Evolutionary conservation across 2,888 invertebrate genomes (phyloP).

Genomic region (Nipponacmea schrenckii): DNA sequence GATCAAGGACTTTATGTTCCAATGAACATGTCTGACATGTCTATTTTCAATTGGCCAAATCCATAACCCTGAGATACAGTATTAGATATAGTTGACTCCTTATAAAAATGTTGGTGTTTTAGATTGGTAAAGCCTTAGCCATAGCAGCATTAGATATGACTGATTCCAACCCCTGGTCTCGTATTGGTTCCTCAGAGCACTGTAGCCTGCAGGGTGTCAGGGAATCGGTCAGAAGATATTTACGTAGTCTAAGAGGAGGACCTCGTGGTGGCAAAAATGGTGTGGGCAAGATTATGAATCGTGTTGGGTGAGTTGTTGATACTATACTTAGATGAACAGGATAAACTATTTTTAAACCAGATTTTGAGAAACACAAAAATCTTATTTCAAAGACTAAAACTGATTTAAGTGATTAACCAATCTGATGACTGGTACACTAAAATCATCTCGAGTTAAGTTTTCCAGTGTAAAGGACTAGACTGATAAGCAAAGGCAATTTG

Average conservation of each 20-base stretch:
- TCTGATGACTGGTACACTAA: neutral
- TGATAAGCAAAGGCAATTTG: too few species aligned
- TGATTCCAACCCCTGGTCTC: slow-evolving; percentile 83
- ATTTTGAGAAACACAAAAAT: too few species aligned
- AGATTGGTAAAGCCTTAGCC: slow-evolving; percentile 86
- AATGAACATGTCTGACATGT: neutral
- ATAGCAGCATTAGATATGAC: slow-evolving; percentile 86
- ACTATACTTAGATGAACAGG: too few species aligned
- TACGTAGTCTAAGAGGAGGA: slow-evolving; percentile 58
- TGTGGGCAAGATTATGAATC: slow-evolving; percentile 23
- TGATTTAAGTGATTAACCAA: too few species aligned
- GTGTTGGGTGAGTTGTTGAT: slow-evolving; percentile 3
- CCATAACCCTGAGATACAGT: too few species aligned
- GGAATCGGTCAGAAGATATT: slow-evolving; percentile 60
- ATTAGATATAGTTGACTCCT: too few species aligned
- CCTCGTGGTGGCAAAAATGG: slow-evolving; percentile 50
- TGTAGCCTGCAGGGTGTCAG: slow-evolving; percentile 55
- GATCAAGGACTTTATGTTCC: neutral
- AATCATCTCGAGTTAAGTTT: too few species aligned
- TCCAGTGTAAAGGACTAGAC: too few species aligned
- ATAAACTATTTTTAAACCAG: too few species aligned
- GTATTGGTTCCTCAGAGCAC: slow-evolving; percentile 79
- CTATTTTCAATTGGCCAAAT: too few species aligned
- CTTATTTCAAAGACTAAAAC: too few species aligned
- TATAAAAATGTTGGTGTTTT: neutral